These are phyloP conservation scores for Spermophilus dauricus DNA, from an alignment of 2,113 vertebrate genomes.

Conservation along the genomic window DNA sequence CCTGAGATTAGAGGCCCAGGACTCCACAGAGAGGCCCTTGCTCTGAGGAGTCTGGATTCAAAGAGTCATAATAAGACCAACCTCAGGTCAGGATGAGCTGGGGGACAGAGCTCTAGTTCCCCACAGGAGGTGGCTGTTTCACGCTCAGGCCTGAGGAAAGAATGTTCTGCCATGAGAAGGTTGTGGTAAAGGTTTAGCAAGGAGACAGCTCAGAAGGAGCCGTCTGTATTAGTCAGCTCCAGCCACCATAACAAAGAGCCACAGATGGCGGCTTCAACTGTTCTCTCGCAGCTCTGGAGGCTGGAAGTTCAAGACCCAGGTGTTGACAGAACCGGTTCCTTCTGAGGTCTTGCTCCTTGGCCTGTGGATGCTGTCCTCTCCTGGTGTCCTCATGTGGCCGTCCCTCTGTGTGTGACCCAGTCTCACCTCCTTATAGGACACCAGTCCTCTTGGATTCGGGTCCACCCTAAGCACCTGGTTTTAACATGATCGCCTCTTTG, in stretches of 20 bases:
- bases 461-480: neutral
- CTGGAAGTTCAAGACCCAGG: neutral
- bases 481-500: neutral
- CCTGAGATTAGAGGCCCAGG: neutral
- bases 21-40: neutral
- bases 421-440: neutral
- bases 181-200: no score
- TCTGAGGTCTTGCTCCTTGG: neutral
- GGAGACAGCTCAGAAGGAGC: neutral
- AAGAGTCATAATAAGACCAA: neutral
- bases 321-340: fast-evolving
- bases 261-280: neutral
- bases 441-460: neutral
- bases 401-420: neutral
- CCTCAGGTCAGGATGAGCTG: neutral
- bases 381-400: no score
- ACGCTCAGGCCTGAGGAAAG: neutral
- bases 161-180: no score
- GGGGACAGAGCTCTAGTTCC: no score
- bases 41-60: neutral
- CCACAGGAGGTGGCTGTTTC: fast-evolving
- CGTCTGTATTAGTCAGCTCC: neutral
- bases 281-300: neutral
- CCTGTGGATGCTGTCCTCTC: neutral
- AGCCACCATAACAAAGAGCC: no score